phyloP scores from a whole-genome alignment of 2,113 vertebrate species.

The Lonchura striata region DNA sequence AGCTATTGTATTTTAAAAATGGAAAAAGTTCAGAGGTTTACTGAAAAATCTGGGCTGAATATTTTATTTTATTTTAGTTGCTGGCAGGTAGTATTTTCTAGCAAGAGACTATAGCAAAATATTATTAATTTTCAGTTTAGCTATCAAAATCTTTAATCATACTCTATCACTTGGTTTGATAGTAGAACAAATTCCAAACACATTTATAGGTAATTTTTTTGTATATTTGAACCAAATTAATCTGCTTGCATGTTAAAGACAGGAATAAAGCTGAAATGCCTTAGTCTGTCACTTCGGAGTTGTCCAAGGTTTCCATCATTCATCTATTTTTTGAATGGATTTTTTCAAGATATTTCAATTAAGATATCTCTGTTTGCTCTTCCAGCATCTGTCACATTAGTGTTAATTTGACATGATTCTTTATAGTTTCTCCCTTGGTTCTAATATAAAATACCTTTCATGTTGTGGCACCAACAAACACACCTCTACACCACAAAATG shows the following conservation, averaged over 20 bases:
- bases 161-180: background rate
- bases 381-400: background rate
- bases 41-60: background rate
- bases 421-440: background rate
- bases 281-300: background rate
- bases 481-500: background rate
- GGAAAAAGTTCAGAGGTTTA: rapidly evolving
- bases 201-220: background rate
- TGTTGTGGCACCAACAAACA: background rate
- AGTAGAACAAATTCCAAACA: background rate
- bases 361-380: background rate
- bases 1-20: background rate
- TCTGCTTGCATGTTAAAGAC: background rate
- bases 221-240: background rate
- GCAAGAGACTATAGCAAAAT: background rate
- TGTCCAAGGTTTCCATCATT: background rate
- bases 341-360: background rate
- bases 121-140: background rate
- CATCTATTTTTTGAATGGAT: background rate
- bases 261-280: background rate
- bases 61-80: background rate
- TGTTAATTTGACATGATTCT: background rate
- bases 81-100: background rate
- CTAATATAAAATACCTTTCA: background rate
- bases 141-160: background rate